phyloP scores from a whole-genome alignment of 2,888 invertebrate species.

The Cephalotes varians region DNA sequence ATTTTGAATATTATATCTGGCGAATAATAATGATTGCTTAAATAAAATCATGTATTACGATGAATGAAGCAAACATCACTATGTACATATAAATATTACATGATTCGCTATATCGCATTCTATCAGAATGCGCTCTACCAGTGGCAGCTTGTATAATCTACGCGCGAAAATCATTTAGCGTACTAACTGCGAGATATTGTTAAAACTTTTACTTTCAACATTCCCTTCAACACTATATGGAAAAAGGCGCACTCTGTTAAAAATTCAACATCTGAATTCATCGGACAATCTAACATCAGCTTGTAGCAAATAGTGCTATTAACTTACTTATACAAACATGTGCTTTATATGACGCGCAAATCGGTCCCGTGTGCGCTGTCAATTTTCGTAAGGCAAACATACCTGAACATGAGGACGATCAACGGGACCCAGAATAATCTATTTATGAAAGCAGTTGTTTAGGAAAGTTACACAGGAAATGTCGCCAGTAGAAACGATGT shows the following conservation, averaged over 20 bases:
- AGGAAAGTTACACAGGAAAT: slow-evolving; percentile 18
- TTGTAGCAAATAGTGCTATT: slow-evolving; percentile 57
- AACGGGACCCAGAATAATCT: slow-evolving; percentile 14
- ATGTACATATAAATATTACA: slow-evolving; percentile 75
- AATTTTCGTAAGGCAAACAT: slow-evolving; percentile 26
- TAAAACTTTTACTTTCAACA: slow-evolving; percentile 55
- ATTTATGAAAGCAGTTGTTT: slow-evolving; percentile 36
- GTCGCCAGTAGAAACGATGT: slow-evolving; percentile 34
- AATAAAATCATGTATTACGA: slow-evolving; percentile 70
- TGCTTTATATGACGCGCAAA: slow-evolving; percentile 55
- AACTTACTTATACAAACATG: slow-evolving; percentile 63
- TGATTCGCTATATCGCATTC: slow-evolving; percentile 67
- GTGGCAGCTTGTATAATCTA: slow-evolving; percentile 45
- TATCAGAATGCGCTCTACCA: slow-evolving; percentile 61
- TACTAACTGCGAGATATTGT: slow-evolving; percentile 44
- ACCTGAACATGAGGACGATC: slow-evolving; percentile 24
- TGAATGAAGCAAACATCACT: slow-evolving; percentile 70
- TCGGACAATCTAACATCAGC: slow-evolving; percentile 46
- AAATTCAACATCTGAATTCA: slow-evolving; percentile 51
- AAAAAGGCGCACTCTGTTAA: slow-evolving; percentile 49
- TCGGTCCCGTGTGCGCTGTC: slow-evolving; percentile 30
- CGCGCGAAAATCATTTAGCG: slow-evolving; percentile 48
- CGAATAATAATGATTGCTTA: slow-evolving; percentile 69
- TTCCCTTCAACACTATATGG: slow-evolving; percentile 50
- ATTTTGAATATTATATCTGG: slow-evolving; percentile 67